Base-by-base conservation (phyloP, 1,140 invertebrate genomes). In the Drosophila persimilis region DNA sequence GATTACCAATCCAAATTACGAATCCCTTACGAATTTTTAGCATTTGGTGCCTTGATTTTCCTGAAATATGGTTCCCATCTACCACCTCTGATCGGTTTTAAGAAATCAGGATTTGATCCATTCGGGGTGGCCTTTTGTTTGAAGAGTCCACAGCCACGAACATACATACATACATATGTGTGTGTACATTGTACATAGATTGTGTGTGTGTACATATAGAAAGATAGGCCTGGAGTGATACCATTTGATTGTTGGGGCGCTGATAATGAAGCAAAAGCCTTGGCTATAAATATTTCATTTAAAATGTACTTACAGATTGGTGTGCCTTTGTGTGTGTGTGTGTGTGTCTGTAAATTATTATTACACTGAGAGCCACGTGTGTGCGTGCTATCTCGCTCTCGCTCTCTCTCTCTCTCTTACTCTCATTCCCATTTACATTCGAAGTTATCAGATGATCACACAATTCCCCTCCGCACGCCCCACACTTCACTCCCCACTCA, bases 271-370 rank as follows among this genome's bases (percentile, higher is more conserved):
- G 71, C 47, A 52, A 73, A 64, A 73, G 70, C 60, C 70, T 73
- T 65, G 71, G 44, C 71, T 73, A 73, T 73, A 73, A 73, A 73
- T 73, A 73, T 73, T 73, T 64, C 47, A 73, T 73, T 63, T 73
- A 63, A 73, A 47, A 71, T 60, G 57, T 72, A 52, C 51, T 54
- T 73, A 73, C 59, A 43, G 64, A 53, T 39, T 39, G 35, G 3
- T 13, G 15, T 43, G 20, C 11, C 17, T 15, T 15, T 41, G n/a
- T 44, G 41, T 56, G 41, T 20, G 20, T 20, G 35, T 39, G 31
- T 29, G 46, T 58, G 45, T 52, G 67, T 41, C 47, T 56, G n/a
- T 64, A 47, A 73, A 64, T 73, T 73, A 64, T 73, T 64, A 73
- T 73, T 64, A 72, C 67, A 73, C 31, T 43, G 51, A 51, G 29